Base-by-base conservation (phyloP, 1,140 invertebrate species). In the Solenopsis invicta region DNA sequence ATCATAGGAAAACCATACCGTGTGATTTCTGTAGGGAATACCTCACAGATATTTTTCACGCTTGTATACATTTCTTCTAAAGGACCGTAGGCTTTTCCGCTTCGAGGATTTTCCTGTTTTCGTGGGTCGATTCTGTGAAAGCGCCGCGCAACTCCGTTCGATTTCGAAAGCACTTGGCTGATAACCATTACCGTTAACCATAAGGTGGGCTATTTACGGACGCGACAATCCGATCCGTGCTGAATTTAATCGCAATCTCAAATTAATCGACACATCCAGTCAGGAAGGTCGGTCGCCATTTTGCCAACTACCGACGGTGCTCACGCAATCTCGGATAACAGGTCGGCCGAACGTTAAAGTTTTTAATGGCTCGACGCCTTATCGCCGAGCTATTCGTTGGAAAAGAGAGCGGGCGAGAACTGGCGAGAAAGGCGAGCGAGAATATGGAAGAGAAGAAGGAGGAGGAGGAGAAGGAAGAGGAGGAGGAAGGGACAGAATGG, bases 351-450 rank as follows among this genome's bases (percentile, higher is more conserved):
- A 86, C 77, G 89, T 91, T 92, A 87, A 91, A 93, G 87, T 93
- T 91, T 93, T 92, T 91, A 93, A 93, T 91, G 87, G 88, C 84
- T 81, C 87, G 78, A 71, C 88, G 90, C 81, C 88, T 89, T 91
- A 91, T 92, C 82, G 34, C 69, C 37, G 29, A 82, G 87, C 78
- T 86, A 88, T 87, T 89, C 90, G 78, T 88, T 71, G 62, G 66
- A 21, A 71, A 52, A 74, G 67, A 69, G 21, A n/a, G 50, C 62
- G 61, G 16, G 45, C 6, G 59, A 59, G 41, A 54, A 71, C 18
- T 29, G 52, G 41, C 1, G 41, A 34, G 12, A 34, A 45, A 78
- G 66, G 34, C 24, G 61, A 45, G 34, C 37, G 62, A 21, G 45
- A 50, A 48, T 76, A 50, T 29, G 66, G 56, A 41, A 16, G 48